Conservation (phyloP, 2,888 invertebrate species). For the Rotaria socialis region DNA sequence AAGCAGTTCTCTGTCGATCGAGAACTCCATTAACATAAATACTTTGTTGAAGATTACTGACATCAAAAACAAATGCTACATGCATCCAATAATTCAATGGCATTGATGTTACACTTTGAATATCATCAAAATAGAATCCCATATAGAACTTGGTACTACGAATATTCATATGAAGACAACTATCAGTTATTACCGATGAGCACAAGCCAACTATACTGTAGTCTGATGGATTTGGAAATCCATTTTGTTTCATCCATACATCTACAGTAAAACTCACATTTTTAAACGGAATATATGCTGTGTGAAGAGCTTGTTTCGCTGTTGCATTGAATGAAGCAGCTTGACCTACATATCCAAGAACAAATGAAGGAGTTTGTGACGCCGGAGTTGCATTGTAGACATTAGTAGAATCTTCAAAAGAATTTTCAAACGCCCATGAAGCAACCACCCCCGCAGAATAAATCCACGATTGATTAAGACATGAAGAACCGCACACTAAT, state of each 20-base stretch:
- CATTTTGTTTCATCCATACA: not conserved
- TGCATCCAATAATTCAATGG: not conserved
- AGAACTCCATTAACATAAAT: not conserved
- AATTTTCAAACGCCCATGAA: not conserved
- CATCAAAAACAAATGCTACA: not conserved
- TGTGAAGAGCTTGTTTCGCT: not conserved
- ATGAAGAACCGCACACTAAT: not conserved
- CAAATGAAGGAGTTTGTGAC: not conserved
- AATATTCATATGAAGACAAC: not conserved
- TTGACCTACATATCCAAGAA: not conserved
- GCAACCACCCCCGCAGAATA: not conserved
- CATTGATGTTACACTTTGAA: not conserved
- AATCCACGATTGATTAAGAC: not conserved
- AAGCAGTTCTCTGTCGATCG: not conserved
- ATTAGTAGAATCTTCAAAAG: not conserved
- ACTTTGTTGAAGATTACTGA: not conserved
- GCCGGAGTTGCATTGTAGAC: not conserved
- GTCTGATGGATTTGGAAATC: not conserved
- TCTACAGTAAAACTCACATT: not conserved
- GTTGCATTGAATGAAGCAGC: not conserved
- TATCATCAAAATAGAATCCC: not conserved
- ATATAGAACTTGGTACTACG: not conserved
- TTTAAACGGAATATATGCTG: not conserved
- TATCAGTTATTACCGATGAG: too few relatives aligned
- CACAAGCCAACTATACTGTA: not conserved